These are phyloP conservation scores for Artibeus lituratus DNA, from an alignment of 2,797 vertebrate genomes.

Conservation along the genomic window DNA sequence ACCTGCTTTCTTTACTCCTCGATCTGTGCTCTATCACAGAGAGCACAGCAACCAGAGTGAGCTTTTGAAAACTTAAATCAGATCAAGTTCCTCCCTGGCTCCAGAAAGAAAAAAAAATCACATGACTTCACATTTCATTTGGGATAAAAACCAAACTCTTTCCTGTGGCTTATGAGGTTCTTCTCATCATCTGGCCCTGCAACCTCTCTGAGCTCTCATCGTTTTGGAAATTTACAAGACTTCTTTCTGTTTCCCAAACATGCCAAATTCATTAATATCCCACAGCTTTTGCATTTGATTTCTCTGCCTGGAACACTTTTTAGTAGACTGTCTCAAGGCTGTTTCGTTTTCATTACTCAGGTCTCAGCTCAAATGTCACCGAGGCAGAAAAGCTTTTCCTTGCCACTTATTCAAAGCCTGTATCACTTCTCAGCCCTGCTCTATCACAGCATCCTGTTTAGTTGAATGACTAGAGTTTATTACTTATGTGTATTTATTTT, in stretches of 20 bases:
- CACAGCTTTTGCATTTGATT: background rate
- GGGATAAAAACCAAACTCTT: background rate
- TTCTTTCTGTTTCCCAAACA: constrained; percentile 9
- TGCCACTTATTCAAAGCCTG: background rate
- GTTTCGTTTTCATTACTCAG: background rate
- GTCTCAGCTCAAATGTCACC: background rate
- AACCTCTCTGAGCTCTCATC: background rate
- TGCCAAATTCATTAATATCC: background rate
- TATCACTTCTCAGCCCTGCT: background rate
- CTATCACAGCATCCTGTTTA: background rate
- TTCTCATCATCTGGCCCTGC: background rate
- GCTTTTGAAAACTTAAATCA: background rate
- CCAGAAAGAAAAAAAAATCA: background rate
- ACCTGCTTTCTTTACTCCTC: background rate
- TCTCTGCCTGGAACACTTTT: background rate
- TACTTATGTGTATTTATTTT: background rate
- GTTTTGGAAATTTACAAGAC: background rate
- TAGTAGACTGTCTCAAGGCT: background rate
- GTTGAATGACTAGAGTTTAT: background rate
- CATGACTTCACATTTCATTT: background rate
- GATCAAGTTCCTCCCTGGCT: background rate
- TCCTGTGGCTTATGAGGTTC: background rate
- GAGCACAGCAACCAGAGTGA: background rate
- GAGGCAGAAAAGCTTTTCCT: background rate
- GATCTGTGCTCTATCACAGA: background rate